These are phyloP conservation scores for Gymnodraco acuticeps DNA, from an alignment of 2,797 vertebrate species.

Conservation along the genomic window DNA sequence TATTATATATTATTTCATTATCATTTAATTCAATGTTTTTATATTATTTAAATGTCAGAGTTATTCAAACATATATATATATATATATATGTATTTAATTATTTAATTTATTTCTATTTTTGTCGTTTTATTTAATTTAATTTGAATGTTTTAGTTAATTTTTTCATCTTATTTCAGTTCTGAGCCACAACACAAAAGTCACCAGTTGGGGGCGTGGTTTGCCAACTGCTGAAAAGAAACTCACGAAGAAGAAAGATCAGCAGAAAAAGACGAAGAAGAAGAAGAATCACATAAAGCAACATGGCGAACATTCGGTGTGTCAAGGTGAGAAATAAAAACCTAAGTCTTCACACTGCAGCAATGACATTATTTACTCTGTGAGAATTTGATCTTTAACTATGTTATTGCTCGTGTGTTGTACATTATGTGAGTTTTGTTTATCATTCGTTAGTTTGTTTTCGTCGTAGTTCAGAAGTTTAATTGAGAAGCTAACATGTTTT, in stretches of 20 bases:
- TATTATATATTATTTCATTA: no score
- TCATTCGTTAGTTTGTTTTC: background rate
- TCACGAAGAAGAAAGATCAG: background rate
- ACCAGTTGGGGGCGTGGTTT: no score
- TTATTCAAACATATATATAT: no score
- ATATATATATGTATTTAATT: background rate
- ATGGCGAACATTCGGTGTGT: constrained; percentile 87
- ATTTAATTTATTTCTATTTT: background rate
- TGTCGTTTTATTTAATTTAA: background rate
- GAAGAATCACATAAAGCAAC: constrained; percentile 34
- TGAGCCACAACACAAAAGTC: no score
- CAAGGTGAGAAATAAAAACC: constrained; percentile 81
- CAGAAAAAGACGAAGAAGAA: background rate
- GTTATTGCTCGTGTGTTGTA: rapidly evolving
- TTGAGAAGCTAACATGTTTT: constrained; percentile 1
- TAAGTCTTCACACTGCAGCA: background rate
- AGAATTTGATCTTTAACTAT: rapidly evolving
- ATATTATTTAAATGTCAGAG: no score
- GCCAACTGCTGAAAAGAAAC: no score
- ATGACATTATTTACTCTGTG: rapidly evolving
- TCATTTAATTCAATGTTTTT: no score
- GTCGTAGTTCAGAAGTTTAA: background rate
- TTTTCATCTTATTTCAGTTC: no score
- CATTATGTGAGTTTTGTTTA: rapidly evolving
- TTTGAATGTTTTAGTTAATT: no score